phyloP scores from a whole-genome alignment of 1,140 invertebrate genomes.

The Hyposmocoma kahamanoa region DNA sequence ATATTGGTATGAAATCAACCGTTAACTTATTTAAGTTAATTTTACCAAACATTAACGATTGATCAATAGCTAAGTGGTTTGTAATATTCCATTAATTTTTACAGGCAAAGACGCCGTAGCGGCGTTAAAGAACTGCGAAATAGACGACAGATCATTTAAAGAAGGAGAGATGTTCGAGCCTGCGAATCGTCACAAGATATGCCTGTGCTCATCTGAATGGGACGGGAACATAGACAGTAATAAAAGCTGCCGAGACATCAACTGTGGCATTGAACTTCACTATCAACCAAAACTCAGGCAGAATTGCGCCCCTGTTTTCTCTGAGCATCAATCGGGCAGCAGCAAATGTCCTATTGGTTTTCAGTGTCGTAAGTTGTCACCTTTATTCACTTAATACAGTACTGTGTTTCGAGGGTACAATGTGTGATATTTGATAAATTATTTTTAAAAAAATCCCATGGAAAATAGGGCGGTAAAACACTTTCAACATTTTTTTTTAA shows the following conservation, averaged over 20 bases:
- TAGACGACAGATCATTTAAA: conserved; percentile 61
- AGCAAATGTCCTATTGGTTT: conserved; percentile 68
- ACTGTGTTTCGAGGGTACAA: too few relatives aligned
- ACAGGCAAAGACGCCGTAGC: conserved; percentile 58
- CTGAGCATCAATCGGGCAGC: conserved; percentile 26
- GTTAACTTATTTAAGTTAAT: not conserved
- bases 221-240: conserved; percentile 46
- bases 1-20: too few relatives aligned
- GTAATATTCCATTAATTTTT: conserved; percentile 5
- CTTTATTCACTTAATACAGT: too few relatives aligned
- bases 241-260: conserved; percentile 60
- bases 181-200: conserved; percentile 59
- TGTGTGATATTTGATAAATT: too few relatives aligned
- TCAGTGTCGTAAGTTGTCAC: conserved; percentile 73
- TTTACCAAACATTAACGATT: not conserved
- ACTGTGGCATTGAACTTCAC: conserved; percentile 71
- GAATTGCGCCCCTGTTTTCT: conserved; percentile 69
- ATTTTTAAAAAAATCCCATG: too few relatives aligned
- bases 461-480: too few relatives aligned
- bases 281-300: conserved; percentile 52
- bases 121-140: conserved; percentile 56
- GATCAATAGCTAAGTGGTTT: not conserved
- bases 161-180: conserved; percentile 71
- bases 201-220: conserved; percentile 64
- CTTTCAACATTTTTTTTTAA: too few relatives aligned